Conservation (phyloP, 1,140 invertebrate genomes). For the Penaeus indicus region DNA sequence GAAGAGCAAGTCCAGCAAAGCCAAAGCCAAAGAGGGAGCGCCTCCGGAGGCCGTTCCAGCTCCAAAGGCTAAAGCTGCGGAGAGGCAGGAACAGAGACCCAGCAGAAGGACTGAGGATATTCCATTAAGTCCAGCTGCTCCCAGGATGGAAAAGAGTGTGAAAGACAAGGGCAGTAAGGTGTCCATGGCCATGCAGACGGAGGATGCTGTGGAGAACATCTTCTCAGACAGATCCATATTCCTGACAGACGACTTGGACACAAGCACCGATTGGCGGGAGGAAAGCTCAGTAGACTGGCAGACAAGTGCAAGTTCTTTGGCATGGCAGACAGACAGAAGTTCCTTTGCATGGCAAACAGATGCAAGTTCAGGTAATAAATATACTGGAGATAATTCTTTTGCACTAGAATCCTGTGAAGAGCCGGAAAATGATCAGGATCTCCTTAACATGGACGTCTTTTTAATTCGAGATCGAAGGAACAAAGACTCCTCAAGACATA, state of each 20-base stretch:
- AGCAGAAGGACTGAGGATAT: neutral
- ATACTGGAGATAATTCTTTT: conserved; percentile 31
- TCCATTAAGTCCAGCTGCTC: neutral
- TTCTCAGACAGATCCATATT: conserved; percentile 25
- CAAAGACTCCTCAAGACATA: neutral
- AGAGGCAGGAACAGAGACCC: too few relatives aligned
- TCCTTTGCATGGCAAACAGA: conserved; percentile 49
- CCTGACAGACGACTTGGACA: conserved; percentile 48
- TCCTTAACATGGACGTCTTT: conserved; percentile 32
- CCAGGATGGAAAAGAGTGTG: too few relatives aligned
- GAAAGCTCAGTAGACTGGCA: conserved; percentile 51
- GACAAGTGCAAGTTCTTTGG: conserved; percentile 43
- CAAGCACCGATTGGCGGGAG: conserved; percentile 53
- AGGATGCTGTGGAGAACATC: conserved; percentile 17
- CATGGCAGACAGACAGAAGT: conserved; percentile 53
- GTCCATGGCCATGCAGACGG: conserved; percentile 55
- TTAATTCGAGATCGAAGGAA: conserved; percentile 10
- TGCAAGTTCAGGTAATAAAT: conserved; percentile 39
- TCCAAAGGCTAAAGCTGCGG: too few relatives aligned
- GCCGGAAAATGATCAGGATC: conserved; percentile 23
- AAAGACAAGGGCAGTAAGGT: conserved; percentile 22
- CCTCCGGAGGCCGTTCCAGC: too few relatives aligned
- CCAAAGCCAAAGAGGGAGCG: too few relatives aligned
- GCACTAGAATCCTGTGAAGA: conserved; percentile 29
- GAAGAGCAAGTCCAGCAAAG: too few relatives aligned